Percentiles rank a stretch among this genome's conserved stretches.
Conservation (phyloP, 2,113 vertebrate species). For the Carollia perspicillata region DNA sequence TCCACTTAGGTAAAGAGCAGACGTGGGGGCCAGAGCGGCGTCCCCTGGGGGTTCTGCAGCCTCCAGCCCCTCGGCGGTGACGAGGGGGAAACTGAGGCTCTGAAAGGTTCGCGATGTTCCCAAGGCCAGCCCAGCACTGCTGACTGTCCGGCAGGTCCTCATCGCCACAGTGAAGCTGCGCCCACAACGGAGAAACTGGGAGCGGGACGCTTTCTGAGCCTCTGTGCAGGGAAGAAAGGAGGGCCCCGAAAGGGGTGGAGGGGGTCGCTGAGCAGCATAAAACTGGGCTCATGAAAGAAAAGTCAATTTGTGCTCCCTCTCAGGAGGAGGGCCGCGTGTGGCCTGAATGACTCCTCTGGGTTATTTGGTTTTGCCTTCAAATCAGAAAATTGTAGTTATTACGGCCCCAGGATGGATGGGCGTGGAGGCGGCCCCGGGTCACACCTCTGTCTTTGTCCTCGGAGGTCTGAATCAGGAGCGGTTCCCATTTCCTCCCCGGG, state of each 20-base stretch:
- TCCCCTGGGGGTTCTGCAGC: neutral
- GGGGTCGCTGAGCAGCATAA: neutral
- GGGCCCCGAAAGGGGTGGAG: neutral
- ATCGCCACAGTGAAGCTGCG: neutral
- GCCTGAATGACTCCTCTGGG: constrained; percentile 14
- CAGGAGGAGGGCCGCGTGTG: neutral
- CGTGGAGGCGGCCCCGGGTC: neutral
- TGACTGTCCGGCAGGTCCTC: fast-evolving
- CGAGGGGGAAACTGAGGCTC: neutral
- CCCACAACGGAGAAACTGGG: neutral
- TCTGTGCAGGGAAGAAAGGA: neutral
- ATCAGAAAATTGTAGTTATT: constrained; percentile 64
- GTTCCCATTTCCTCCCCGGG: neutral
- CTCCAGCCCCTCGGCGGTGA: fast-evolving
- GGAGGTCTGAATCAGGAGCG: fast-evolving
- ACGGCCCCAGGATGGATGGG: constrained; percentile 26
- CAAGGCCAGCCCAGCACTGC: fast-evolving
- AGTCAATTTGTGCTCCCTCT: constrained; percentile 5
- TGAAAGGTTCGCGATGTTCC: fast-evolving
- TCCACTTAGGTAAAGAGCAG: neutral
- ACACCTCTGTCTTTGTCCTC: neutral
- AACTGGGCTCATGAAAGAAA: constrained; percentile 33
- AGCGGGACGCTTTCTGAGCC: neutral
- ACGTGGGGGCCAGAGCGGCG: neutral
- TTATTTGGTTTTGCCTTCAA: constrained; percentile 51